Evolutionary conservation across 2,888 invertebrate genomes (phyloP), one percentile per base, ranked within the genome.

Genomic region (Chymomyza caudatula): DNA sequence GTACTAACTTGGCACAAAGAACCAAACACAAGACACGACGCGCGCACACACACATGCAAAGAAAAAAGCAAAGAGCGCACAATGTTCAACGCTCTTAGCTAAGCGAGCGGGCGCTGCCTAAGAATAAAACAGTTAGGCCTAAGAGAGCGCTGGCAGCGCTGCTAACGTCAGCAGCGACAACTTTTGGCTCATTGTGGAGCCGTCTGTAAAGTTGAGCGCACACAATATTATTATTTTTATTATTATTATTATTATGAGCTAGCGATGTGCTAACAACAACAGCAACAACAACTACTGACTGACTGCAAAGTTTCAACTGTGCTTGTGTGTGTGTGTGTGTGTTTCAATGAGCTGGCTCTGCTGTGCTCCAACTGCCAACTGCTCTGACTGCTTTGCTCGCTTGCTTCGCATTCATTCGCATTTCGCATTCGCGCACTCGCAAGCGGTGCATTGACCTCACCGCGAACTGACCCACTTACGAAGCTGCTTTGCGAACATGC

Each of bases 381-480:
- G 29, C 29, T 37, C 29, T 37, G 29, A 37, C 29, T 29, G 29
- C 29, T 37, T 37, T 37, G 29, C 29, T 37, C 11, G 29, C 29
- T 37, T 37, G 29, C 29, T 19, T 47, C 47, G 8, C 47, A 71
- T 63, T 71, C n/a, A n/a, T n/a, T n/a, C n/a, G n/a, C n/a, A n/a
- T n/a, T n/a, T n/a, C 71, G 71, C 71, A 71, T 71, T 66, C 71
- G 71, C 67, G 71, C 71, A 71, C 67, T n/a, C 13, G 42, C 57
- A 22, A 29, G 70, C 70, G 89, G 90, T 90, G 90, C 90, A 90
- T 86, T 90, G 90, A 90, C 90, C 90, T 89, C 88, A 87, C 90
- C 88, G 89, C 89, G 89, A 84, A 88, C 87, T 90, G 90, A 90
- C 90, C 90, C 89, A 90, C 90, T 90, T 90, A 90, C 90, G 90